Percentiles rank a stretch among this genome's conserved stretches.
Conservation (phyloP, 2,888 invertebrate species). For the Phaedon cochleariae region DNA sequence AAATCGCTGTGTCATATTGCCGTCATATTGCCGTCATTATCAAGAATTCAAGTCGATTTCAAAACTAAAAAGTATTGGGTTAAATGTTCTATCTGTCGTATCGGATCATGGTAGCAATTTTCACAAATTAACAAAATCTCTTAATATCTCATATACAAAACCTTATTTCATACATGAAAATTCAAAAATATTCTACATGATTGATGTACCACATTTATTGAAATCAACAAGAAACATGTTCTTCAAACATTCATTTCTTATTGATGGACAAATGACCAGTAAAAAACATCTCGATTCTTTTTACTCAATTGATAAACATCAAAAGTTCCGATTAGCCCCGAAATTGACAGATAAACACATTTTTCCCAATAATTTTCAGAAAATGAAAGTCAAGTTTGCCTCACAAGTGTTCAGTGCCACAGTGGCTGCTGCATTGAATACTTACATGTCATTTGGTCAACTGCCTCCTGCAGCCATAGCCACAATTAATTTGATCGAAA, state of each 20-base stretch:
- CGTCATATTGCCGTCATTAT: conserved; percentile 21
- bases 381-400: conserved; percentile 21
- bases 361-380: conserved; percentile 36
- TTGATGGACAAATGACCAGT: background rate
- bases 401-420: conserved; percentile 40
- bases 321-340: conserved; percentile 27
- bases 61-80: conserved; percentile 17
- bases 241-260: conserved; percentile 3
- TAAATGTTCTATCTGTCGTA: conserved; percentile 26
- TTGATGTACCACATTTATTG: conserved; percentile 9
- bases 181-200: background rate
- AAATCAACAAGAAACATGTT: conserved; percentile 14
- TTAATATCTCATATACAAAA: background rate
- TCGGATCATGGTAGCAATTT: conserved; percentile 30
- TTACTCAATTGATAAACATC: conserved; percentile 31
- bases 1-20: conserved; percentile 20
- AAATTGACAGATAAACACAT: conserved; percentile 42
- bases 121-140: conserved; percentile 14
- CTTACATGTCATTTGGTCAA: conserved; percentile 22
- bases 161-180: background rate
- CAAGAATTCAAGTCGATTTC: conserved; percentile 11
- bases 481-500: conserved; percentile 27
- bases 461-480: conserved; percentile 19
- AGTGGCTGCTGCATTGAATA: conserved; percentile 31
- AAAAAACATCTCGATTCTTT: conserved; percentile 34